These are phyloP conservation scores for Meloe dianella DNA, from an alignment of 2,888 invertebrate genomes.

Conservation along the genomic window DNA sequence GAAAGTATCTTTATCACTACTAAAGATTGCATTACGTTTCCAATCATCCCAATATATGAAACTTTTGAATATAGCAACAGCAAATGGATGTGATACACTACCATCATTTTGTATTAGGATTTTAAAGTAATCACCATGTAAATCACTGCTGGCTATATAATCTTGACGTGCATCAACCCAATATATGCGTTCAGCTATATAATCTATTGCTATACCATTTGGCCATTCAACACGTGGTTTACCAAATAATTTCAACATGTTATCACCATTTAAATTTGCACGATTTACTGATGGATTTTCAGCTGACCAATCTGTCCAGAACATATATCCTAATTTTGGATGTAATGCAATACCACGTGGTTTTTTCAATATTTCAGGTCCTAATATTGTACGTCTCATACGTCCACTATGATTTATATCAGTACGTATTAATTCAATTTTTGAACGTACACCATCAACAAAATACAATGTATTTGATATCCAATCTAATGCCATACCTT, in stretches of 20 bases:
- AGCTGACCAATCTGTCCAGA: constrained; percentile 89
- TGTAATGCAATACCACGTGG: constrained; percentile 73
- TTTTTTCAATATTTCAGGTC: constrained; percentile 63
- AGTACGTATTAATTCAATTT: constrained; percentile 82
- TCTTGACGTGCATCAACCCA: constrained; percentile 88
- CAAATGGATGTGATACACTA: constrained; percentile 82
- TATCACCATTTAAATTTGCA: constrained; percentile 79
- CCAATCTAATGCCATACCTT: constrained; percentile 91
- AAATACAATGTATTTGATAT: constrained; percentile 85
- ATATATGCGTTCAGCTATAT: constrained; percentile 79
- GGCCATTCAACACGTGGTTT: constrained; percentile 80
- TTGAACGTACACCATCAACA: constrained; percentile 79
- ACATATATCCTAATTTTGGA: constrained; percentile 79
- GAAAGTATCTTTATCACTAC: constrained; percentile 78
- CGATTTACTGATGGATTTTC: constrained; percentile 79
- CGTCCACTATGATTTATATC: constrained; percentile 68
- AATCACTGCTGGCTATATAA: constrained; percentile 72
- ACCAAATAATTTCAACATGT: constrained; percentile 69
- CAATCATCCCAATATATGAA: constrained; percentile 91
- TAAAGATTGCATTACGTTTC: constrained; percentile 79
- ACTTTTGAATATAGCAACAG: constrained; percentile 84
- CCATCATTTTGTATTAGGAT: constrained; percentile 67
- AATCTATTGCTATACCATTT: constrained; percentile 85
- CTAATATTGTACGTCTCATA: constrained; percentile 79
- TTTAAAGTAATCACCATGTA: constrained; percentile 61